Base-by-base conservation (phyloP, 2,888 invertebrate genomes). In the Hirtodrosophila histrioides region DNA sequence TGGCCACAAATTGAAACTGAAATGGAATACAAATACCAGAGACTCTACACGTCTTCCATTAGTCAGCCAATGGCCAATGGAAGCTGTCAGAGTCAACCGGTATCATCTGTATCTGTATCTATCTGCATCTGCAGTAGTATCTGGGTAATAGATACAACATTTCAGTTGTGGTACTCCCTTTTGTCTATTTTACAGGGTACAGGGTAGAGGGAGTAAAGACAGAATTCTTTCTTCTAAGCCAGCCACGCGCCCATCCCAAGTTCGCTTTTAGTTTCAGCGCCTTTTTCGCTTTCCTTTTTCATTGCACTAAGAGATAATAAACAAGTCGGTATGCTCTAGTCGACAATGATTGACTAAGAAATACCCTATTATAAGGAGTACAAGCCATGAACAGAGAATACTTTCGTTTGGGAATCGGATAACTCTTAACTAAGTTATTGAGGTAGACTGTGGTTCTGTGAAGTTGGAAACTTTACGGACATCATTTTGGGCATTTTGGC, bases 11-110 rank as follows among this genome's bases (percentile, higher is more conserved):
- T 86, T 86, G 79, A 82, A 71, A 63, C 51, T 27, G 60, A 69
- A 86, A 87, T 81, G 75, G 68, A 84, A 87, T 81, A 77, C 85
- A 81, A 87, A 81, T 80, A 87, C 44, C 49, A 17, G 40, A 35
- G 11, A 36, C 9, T 6, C 11, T 43, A 9, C 62, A 44, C 43
- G 31, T 43, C 29, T 56, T 48, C 49, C 57, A 57, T 63, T 57
- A 50, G 35, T 9, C 40, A 36, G 17, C 17, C 17, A 60, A 10
- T 41, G 17, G 36, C n/a, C 33, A 12, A 8, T 36, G 33, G 29
- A 46, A 43, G n/a, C 31, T 31, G 31, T 17, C 17, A 17, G 17
- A 17, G 17, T 17, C 2, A 17, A 2, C 17, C 17, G 1, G 17
- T 17, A 17, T 17, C 17, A 17, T 17, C 17, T 17, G 17, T 17